Evolutionary conservation across 2,888 invertebrate genomes (phyloP).

Genomic region (Campoplex capitator): DNA sequence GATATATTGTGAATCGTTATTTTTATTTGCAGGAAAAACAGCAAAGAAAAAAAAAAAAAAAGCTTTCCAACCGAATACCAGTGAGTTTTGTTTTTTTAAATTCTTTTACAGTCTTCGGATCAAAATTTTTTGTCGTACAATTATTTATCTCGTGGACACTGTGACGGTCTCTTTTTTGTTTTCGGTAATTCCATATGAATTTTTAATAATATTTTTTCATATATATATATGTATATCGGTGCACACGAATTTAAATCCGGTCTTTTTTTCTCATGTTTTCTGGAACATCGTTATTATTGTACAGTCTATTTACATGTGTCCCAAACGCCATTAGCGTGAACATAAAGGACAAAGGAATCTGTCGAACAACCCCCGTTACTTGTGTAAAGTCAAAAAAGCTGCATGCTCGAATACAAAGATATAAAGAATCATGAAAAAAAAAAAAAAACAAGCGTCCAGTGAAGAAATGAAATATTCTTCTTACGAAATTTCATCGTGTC

Average conservation of each 20-base stretch:
- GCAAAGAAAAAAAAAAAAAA: background rate
- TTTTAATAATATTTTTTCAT: constrained; percentile 10
- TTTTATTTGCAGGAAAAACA: constrained; percentile 1
- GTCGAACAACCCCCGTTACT: background rate
- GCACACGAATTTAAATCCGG: constrained; percentile 48
- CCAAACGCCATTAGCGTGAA: background rate
- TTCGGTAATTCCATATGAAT: constrained; percentile 46
- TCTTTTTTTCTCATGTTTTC: constrained; percentile 20
- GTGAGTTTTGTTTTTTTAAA: constrained; percentile 23
- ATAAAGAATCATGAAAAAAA: background rate
- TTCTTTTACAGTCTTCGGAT: constrained; percentile 16
- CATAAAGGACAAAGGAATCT: constrained; percentile 9
- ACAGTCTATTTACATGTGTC: constrained; percentile 54
- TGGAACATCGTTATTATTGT: constrained; percentile 52
- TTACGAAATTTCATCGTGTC: background rate
- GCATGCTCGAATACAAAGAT: background rate
- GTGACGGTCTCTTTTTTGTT: constrained; percentile 26
- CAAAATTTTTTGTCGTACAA: constrained; percentile 41
- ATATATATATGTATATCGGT: constrained; percentile 1
- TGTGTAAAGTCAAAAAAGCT: constrained; percentile 26
- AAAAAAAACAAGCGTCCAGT: background rate
- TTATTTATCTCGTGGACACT: constrained; percentile 49
- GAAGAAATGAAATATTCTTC: background rate
- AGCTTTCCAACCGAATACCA: background rate
- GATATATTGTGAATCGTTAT: constrained; percentile 24